A percentile compares a stretch with the other conserved stretches of the same genome.
Evolutionary conservation across 2,113 vertebrate genomes (phyloP).

Genomic region (Apaloderma vittatum): DNA sequence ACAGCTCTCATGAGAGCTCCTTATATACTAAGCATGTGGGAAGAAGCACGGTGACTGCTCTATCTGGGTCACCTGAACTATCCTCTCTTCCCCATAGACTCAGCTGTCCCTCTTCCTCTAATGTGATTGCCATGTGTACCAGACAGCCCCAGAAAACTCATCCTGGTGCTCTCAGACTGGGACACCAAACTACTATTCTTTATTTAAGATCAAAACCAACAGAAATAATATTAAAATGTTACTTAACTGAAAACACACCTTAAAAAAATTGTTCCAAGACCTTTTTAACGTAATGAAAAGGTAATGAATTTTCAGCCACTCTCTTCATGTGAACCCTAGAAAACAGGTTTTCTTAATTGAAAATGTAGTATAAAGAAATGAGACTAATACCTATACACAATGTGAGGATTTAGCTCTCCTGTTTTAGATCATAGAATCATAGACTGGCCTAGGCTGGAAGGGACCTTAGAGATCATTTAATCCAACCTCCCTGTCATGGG

Average conservation of each 20-base stretch:
- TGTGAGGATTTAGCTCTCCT: background rate
- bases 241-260: background rate
- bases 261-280: background rate
- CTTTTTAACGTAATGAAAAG: background rate
- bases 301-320: background rate
- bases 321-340: background rate
- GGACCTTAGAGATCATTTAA: no score
- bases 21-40: no score
- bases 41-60: no score
- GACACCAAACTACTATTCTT: background rate
- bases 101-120: no score
- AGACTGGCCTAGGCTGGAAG: no score
- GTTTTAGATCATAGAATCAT: background rate
- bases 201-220: background rate
- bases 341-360: background rate
- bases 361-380: background rate
- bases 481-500: no score
- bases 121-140: no score
- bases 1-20: no score
- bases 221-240: background rate
- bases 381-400: background rate
- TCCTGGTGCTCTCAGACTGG: no score
- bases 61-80: no score
- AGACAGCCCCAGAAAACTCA: no score
- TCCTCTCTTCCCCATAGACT: no score